These are phyloP conservation scores for Ceratosolen fusciceps DNA, from an alignment of 1,140 invertebrate genomes.

Conservation along the genomic window DNA sequence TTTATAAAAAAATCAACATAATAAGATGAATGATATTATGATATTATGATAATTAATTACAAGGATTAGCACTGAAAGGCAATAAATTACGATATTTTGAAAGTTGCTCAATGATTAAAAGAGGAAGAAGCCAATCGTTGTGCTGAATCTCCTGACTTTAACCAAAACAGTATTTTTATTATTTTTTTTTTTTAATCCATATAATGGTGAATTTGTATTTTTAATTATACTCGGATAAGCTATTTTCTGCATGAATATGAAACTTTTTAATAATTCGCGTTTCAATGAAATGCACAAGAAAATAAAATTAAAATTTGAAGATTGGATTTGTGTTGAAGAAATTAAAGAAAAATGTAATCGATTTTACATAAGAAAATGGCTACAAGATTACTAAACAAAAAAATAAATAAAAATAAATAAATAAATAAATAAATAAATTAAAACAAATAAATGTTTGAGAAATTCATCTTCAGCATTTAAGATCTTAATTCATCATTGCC, in stretches of 20 bases:
- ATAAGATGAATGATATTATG: not conserved
- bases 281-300: constrained; percentile 8
- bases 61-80: not conserved
- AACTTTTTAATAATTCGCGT: not conserved
- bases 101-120: not conserved
- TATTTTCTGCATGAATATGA: too few relatives aligned
- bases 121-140: constrained; percentile 40
- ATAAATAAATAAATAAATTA: too few relatives aligned
- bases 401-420: too few relatives aligned
- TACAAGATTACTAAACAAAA: too few relatives aligned
- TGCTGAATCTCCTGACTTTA: constrained; percentile 30
- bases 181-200: constrained; percentile 44
- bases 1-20: not conserved
- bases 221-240: not conserved
- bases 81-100: constrained; percentile 24
- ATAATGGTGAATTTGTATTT: constrained; percentile 1
- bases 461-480: not conserved
- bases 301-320: not conserved
- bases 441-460: not conserved
- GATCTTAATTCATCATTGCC: not conserved
- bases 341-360: not conserved
- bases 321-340: not conserved
- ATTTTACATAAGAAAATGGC: too few relatives aligned
- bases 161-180: constrained; percentile 49
- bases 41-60: not conserved